These are phyloP conservation scores for Spongilla lacustris DNA, from an alignment of 37 sponge, comb jelly and placozoan species.

Conservation along the genomic window DNA sequence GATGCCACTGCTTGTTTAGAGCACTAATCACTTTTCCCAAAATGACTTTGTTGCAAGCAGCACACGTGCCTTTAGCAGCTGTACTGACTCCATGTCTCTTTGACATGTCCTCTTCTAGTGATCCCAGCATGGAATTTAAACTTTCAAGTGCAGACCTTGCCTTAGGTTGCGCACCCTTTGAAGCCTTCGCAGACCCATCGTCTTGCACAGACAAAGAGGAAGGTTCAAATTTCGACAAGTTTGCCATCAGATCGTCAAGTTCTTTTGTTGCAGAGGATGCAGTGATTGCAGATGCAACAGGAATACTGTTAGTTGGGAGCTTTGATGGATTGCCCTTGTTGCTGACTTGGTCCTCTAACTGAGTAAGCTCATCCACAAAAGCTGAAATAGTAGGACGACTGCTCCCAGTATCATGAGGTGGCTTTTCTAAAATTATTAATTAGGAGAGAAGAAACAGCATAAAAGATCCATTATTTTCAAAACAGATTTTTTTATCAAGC, in stretches of 20 bases:
- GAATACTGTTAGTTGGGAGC: neutral
- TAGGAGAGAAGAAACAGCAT: too few species aligned
- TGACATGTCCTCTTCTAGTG: conserved; percentile 67
- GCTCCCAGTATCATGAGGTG: conserved; percentile 2
- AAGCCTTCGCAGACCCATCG: neutral
- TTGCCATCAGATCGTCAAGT: conserved; percentile 90
- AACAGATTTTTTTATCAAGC: too few species aligned
- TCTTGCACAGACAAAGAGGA: neutral
- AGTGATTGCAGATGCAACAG: conserved; percentile 6
- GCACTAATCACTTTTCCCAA: conserved; percentile 89
- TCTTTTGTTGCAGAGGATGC: conserved; percentile 86
- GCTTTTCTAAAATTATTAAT: neutral
- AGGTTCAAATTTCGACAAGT: conserved; percentile 81
- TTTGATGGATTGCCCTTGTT: conserved; percentile 3
- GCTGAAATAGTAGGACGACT: conserved; percentile 67
- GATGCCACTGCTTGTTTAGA: conserved; percentile 90
- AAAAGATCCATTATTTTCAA: too few species aligned
- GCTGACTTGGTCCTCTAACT: conserved; percentile 50
- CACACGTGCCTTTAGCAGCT: conserved; percentile 80
- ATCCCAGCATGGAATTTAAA: conserved; percentile 84
- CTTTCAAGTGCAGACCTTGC: conserved; percentile 45
- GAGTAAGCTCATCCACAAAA: conserved; percentile 76
- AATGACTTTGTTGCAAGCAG: conserved; percentile 95
- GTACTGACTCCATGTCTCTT: conserved; percentile 75
- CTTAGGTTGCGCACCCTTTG: conserved; percentile 11